Conservation (phyloP, 1,140 invertebrate genomes). For the Atopsyche davidsoni region DNA sequence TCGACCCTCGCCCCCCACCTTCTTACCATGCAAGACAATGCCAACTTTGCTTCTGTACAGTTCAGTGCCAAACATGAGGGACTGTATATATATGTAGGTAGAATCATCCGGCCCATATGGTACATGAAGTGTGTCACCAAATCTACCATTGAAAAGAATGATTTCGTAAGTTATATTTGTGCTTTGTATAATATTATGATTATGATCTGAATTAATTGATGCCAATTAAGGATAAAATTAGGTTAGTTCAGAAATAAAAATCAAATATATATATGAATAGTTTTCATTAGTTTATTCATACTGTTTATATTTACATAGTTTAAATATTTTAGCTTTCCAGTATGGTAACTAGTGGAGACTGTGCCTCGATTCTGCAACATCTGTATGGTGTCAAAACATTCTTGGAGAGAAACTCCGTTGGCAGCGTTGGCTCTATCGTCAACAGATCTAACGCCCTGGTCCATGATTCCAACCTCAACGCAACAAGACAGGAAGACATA, state of each 20-base stretch:
- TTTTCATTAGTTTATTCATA: too few relatives aligned
- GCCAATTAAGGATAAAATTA: not conserved
- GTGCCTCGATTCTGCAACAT: constrained; percentile 42
- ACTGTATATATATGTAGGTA: constrained; percentile 82
- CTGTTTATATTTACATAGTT: not conserved
- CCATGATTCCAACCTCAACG: constrained; percentile 37
- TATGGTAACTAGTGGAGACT: constrained; percentile 45
- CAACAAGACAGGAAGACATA: constrained; percentile 35
- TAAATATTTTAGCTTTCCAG: constrained; percentile 41
- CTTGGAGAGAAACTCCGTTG: constrained; percentile 39
- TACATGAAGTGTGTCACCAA: constrained; percentile 65
- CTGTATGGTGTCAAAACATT: constrained; percentile 46
- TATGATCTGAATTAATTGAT: not conserved
- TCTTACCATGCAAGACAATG: constrained; percentile 34
- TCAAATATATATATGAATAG: too few relatives aligned
- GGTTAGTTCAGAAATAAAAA: too few relatives aligned
- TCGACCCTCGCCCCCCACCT: constrained; percentile 5
- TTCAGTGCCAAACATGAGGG: constrained; percentile 90
- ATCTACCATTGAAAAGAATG: constrained; percentile 52
- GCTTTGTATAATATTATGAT: constrained; percentile 9
- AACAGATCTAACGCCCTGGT: constrained; percentile 31
- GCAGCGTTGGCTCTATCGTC: constrained; percentile 10
- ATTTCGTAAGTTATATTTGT: constrained; percentile 48
- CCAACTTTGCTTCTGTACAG: constrained; percentile 39
- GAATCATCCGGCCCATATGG: constrained; percentile 81